Evolutionary conservation across 2,113 vertebrate genomes (phyloP).

Genomic region (Aptenodytes patagonicus): DNA sequence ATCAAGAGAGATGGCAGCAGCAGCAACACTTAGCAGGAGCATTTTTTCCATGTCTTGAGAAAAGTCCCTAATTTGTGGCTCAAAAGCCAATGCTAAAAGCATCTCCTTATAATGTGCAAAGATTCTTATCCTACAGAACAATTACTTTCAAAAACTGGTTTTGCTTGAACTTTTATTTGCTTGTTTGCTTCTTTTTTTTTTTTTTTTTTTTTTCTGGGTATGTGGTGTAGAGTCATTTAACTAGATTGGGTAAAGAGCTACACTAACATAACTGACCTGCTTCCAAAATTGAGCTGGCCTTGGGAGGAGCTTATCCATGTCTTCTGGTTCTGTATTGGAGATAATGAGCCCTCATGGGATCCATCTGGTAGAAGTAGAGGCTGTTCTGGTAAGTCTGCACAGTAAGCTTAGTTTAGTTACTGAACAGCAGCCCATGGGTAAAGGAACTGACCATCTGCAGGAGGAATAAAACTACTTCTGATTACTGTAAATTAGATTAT

Average conservation of each 20-base stretch:
- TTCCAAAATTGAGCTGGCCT: background rate
- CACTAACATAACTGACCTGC: background rate
- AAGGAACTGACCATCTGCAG: background rate
- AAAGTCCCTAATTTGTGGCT: background rate
- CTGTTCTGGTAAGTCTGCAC: background rate
- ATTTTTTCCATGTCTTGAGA: background rate
- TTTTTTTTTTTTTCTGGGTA: rapidly evolving
- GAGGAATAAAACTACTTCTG: background rate
- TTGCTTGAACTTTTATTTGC: background rate
- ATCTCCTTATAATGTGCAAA: background rate
- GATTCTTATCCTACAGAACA: background rate
- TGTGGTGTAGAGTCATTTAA: background rate
- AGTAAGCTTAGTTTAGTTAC: background rate
- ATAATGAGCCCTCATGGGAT: background rate
- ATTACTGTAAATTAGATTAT: background rate
- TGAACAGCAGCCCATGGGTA: rapidly evolving
- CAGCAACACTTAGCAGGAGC: background rate
- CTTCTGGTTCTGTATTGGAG: background rate
- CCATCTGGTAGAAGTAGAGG: background rate
- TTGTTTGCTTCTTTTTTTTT: background rate
- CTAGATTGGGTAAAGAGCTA: background rate
- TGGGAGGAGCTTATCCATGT: background rate
- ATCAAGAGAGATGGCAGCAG: background rate
- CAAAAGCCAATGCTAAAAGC: background rate
- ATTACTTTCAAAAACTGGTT: background rate